Conservation (phyloP, 92 coral and sea anemone species). For the Zoanthus solanderi region DNA sequence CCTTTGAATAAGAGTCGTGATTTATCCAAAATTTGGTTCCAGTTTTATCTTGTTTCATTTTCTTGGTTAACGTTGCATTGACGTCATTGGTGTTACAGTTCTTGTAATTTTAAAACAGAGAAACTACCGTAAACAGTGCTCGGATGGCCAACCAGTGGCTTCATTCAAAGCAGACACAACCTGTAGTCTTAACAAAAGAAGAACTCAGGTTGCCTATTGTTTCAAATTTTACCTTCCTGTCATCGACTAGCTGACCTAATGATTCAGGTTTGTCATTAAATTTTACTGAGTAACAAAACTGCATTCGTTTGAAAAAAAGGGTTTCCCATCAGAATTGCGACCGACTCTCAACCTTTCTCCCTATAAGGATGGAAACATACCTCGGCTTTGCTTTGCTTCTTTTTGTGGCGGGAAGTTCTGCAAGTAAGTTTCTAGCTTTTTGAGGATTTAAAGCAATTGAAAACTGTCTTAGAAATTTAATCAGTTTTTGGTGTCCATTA, state of each 20-base stretch:
- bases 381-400: background rate
- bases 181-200: background rate
- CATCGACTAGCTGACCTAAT: background rate
- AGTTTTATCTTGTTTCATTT: no score
- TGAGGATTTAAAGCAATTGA: background rate
- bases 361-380: background rate
- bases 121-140: background rate
- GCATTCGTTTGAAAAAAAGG: background rate
- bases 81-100: no score
- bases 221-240: background rate
- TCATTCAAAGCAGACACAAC: background rate
- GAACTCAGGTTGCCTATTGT: slow-evolving; percentile 2
- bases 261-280: background rate
- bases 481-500: no score
- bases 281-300: slow-evolving; percentile 2
- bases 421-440: background rate
- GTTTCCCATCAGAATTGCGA: background rate
- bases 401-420: background rate
- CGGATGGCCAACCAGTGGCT: background rate
- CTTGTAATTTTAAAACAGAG: no score
- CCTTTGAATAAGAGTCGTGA: no score
- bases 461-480: background rate
- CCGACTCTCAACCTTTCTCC: background rate
- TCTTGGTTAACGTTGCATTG: no score
- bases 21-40: no score